Evolutionary conservation across 2,113 vertebrate genomes (phyloP).

Genomic region (Neodontobutis hainanensis): DNA sequence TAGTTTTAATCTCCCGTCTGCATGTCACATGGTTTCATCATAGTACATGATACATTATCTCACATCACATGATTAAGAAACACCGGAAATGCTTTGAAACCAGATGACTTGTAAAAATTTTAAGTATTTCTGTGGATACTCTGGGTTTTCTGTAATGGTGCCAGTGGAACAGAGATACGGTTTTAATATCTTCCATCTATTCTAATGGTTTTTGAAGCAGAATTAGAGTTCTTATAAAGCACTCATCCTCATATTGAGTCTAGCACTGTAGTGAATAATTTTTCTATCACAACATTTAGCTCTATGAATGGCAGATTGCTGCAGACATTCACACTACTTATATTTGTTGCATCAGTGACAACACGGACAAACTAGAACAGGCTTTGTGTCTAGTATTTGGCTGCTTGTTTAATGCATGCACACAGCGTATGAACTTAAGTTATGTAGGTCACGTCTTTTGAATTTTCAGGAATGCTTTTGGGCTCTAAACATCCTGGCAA

Average conservation of each 20-base stretch:
- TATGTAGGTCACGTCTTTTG: slow-evolving; percentile 3
- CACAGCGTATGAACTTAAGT: background rate
- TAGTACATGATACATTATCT: slow-evolving; percentile 19
- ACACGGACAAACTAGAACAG: background rate
- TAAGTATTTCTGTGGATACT: slow-evolving; percentile 13
- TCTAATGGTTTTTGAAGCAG: background rate
- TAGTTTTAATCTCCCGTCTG: slow-evolving; percentile 11
- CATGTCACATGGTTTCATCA: slow-evolving; percentile 24
- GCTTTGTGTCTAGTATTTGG: background rate
- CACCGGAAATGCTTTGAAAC: slow-evolving; percentile 25
- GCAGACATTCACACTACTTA: background rate
- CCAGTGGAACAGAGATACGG: background rate
- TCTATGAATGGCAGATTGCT: background rate
- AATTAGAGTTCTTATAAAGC: too few relatives aligned
- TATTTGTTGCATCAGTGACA: slow-evolving; percentile 1
- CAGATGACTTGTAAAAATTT: background rate
- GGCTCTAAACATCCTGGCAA: slow-evolving; percentile 1
- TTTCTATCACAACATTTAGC: slow-evolving; percentile 7
- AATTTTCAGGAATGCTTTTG: slow-evolving; percentile 15
- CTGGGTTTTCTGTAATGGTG: background rate
- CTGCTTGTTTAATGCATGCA: slow-evolving; percentile 5
- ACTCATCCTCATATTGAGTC: too few relatives aligned
- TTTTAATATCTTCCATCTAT: background rate
- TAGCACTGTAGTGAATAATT: background rate
- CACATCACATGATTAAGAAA: slow-evolving; percentile 21